Percentiles rank a stretch among this genome's conserved stretches.
Conservation (phyloP, 1,140 invertebrate species). For the Hyphantria cunea region DNA sequence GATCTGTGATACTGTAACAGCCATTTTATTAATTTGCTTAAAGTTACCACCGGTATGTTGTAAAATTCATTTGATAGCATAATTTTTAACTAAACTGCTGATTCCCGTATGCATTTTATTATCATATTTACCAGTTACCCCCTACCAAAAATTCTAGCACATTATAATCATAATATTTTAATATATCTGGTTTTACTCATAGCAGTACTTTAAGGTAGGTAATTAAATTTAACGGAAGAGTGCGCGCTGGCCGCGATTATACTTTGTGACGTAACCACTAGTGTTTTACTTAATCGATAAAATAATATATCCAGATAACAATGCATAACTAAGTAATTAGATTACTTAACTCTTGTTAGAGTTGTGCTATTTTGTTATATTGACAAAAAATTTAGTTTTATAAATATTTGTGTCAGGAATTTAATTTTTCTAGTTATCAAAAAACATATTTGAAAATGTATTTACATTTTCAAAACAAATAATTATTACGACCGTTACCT, state of each 20-base stretch:
- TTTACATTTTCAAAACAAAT: too few species aligned
- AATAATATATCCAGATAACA: slow-evolving; percentile 43
- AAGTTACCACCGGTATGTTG: too few species aligned
- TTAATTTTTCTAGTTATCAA: too few species aligned
- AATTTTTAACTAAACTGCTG: too few species aligned
- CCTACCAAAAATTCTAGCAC: too few species aligned
- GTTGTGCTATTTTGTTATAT: slow-evolving; percentile 25
- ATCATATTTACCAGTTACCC: too few species aligned
- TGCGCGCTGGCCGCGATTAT: slow-evolving; percentile 43
- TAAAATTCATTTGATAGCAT: too few species aligned
- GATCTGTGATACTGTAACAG: neutral
- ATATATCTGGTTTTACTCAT: slow-evolving; percentile 4
- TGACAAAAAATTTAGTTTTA: neutral
- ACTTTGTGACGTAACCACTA: slow-evolving; percentile 40
- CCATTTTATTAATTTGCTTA: too few species aligned
- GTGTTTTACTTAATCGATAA: slow-evolving; percentile 47
- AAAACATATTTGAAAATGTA: too few species aligned
- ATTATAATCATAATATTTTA: slow-evolving; percentile 7
- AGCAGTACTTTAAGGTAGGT: slow-evolving; percentile 36
- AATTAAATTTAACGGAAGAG: slow-evolving; percentile 69
- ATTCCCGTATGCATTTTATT: too few species aligned
- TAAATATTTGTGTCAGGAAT: too few species aligned
- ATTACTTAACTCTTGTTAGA: slow-evolving; percentile 39
- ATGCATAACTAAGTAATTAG: slow-evolving; percentile 36
- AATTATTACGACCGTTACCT: too few species aligned